These are phyloP conservation scores for Oreochromis spilurus DNA, from an alignment of 2,113 vertebrate species.

Conservation along the genomic window DNA sequence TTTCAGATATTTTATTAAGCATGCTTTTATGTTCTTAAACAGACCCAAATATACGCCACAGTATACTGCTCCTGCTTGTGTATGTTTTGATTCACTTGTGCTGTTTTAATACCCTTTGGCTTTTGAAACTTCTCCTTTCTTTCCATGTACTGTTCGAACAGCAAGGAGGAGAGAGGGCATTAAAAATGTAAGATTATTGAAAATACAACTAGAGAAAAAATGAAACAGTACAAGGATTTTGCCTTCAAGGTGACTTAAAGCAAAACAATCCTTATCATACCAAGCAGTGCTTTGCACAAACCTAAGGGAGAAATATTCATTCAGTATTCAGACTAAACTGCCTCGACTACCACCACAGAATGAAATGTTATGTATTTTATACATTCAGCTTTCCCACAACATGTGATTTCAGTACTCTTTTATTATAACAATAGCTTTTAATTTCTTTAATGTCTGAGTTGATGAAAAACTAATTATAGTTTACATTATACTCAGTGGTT, in stretches of 20 bases:
- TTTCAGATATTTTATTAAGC: not conserved
- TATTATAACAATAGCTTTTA: not conserved
- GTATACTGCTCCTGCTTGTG: not conserved
- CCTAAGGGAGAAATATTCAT: not conserved
- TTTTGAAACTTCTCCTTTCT: not conserved
- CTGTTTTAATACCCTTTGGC: not conserved
- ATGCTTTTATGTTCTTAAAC: not conserved
- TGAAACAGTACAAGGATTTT: not conserved
- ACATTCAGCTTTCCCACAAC: not conserved
- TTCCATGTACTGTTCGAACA: not conserved
- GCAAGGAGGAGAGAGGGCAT: not conserved
- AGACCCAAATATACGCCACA: not conserved
- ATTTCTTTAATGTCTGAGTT: not conserved
- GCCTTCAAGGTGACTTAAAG: not conserved
- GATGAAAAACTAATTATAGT: not conserved
- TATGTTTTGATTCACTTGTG: not conserved
- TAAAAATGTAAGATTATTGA: conserved; percentile 22
- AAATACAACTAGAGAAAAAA: not conserved
- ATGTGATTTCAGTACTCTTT: not conserved
- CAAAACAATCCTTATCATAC: not conserved
- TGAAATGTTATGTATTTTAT: not conserved
- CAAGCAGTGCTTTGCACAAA: not conserved
- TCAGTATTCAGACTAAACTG: not conserved
- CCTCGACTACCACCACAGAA: not conserved
- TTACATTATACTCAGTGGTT: not conserved